A percentile compares a stretch with the other conserved stretches of the same genome.
These are phyloP conservation scores for Cichlasoma orientale DNA, from an alignment of 2,797 vertebrate genomes.

Conservation along the genomic window DNA sequence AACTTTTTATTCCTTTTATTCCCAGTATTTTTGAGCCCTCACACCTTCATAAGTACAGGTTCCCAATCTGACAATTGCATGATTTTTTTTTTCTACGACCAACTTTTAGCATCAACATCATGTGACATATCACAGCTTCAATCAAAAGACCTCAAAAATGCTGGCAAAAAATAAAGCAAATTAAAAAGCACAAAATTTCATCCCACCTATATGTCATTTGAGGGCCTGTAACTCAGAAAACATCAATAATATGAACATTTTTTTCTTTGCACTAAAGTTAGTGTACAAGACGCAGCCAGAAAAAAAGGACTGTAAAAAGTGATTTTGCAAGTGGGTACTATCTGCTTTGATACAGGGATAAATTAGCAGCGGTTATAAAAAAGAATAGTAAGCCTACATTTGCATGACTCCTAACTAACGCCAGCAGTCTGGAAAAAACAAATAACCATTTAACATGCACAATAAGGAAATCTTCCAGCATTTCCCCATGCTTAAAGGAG, in stretches of 20 bases:
- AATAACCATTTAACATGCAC: background rate
- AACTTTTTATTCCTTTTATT: background rate
- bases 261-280: background rate
- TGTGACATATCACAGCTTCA: background rate
- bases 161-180: background rate
- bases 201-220: background rate
- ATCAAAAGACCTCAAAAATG: background rate
- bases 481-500: background rate
- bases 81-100: background rate
- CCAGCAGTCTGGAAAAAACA: background rate
- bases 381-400: background rate
- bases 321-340: background rate
- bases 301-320: background rate
- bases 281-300: background rate
- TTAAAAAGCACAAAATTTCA: background rate
- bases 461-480: background rate
- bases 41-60: background rate
- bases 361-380: background rate
- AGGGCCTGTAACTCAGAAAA: background rate
- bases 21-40: background rate
- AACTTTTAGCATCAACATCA: background rate
- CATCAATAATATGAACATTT: background rate
- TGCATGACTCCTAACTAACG: background rate
- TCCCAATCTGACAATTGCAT: background rate
- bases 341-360: background rate